Base-by-base conservation (phyloP, 2,888 invertebrate genomes). In the Ichneumoninae sp. region DNA sequence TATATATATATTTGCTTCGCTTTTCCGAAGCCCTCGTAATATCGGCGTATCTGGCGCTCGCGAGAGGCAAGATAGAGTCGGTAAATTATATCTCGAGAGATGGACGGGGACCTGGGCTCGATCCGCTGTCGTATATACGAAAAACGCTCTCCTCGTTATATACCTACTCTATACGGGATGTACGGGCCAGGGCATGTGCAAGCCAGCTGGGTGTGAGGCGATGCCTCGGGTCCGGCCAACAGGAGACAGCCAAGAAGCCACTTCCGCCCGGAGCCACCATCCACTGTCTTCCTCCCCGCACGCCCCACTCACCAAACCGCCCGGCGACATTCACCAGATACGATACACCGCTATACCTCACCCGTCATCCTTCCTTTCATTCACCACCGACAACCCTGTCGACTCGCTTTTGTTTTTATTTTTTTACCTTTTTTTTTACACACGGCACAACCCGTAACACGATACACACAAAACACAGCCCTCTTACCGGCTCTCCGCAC, bases 241-340 rank as follows among this genome's bases (percentile, higher is more conserved):
- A 50, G 74, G 74, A 79, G 89, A 88, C 88, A 90, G 88, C 89
- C 91, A 90, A 91, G 91, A 92, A 90, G 90, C 88, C 89, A 90
- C 92, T 90, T 92, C 92, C 92, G 91, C 89, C 83, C 88, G 81
- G 77, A 74, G 78, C 80, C 40, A 80, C 52, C 74, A 81, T 84
- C 84, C 75, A 47, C 16, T 72, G 79, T 52, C 66, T 57, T 50
- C 62, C 22, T 52, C 40, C 30, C 19, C 44, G 40, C 52, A 19
- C 57, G 52, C 47, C 71, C 71, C 82, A 50, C 82, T 76, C 82
- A 60, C 71, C 76, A 52, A 52, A 44, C 40, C 72, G 83, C 86
- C 82, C 87, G 87, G 85, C 90, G 91, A 92, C 91, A 90, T 88
- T 91, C 89, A 89, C 90, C 92, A 92, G 92, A 92, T 87, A 90